Conservation (phyloP, 2,797 vertebrate genomes). For the Tamandua tetradactyla region DNA sequence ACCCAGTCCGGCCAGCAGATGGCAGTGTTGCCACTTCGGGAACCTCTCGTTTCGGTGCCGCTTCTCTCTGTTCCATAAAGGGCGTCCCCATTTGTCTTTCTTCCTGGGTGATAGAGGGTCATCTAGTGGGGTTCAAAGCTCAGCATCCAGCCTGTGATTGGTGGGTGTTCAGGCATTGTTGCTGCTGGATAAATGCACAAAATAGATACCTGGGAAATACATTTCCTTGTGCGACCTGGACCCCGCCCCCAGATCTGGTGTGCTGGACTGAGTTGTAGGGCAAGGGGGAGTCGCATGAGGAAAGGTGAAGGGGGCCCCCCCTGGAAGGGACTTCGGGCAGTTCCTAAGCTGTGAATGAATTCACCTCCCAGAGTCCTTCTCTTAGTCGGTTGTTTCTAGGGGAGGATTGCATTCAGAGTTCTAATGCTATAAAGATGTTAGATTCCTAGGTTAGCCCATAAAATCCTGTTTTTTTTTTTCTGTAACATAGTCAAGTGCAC, state of each 20-base stretch:
- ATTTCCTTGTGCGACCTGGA: neutral
- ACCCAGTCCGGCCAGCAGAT: conserved; percentile 48
- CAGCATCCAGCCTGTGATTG: neutral
- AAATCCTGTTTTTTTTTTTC: neutral
- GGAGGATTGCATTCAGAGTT: neutral
- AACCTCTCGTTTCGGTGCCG: neutral
- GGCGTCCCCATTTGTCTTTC: neutral
- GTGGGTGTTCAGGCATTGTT: neutral
- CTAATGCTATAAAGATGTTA: neutral
- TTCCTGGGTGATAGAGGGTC: neutral
- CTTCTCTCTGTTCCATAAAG: neutral
- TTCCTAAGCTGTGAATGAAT: neutral
- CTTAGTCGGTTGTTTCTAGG: neutral
- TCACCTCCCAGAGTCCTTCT: neutral
- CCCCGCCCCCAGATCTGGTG: too few species aligned
- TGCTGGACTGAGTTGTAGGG: too few species aligned
- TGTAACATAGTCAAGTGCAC: neutral
- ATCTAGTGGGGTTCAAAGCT: neutral
- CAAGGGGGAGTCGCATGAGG: accelerated
- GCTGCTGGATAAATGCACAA: neutral
- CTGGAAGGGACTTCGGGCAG: neutral
- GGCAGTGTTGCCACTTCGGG: conserved; percentile 36
- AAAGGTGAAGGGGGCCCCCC: neutral
- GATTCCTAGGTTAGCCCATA: neutral
- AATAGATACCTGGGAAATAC: neutral